Base-by-base conservation (phyloP, 1,140 invertebrate genomes). In the Bombyx mori region DNA sequence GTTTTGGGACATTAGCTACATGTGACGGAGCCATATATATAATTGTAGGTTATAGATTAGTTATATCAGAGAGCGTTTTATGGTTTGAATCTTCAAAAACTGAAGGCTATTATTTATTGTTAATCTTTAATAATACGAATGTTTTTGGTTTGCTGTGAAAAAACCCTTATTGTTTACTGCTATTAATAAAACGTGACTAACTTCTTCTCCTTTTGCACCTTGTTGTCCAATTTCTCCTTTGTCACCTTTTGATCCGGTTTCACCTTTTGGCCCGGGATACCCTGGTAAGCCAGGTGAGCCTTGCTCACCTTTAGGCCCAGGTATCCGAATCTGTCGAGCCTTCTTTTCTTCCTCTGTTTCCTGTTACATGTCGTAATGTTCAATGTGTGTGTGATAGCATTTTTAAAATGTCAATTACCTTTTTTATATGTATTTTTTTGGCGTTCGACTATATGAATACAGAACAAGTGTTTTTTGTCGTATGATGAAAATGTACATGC, bases 201-300 rank as follows among this genome's bases (percentile, higher is more conserved):
- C 65, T 58, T 46, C 48, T 42, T 61, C 62, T 42, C 68, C 68
- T 57, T 63, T 62, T 52, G 61, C 56, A 2, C 65, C 65, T 53
- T 54, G 58, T 44, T 49, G 2, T 5, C 65, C 65, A 35, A 48
- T 26, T 10, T 62, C 49, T 44, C 68, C 68, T 57, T 58, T 70
- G 7, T 54, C 53, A 8, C 68, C 68, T 22, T 56, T 65, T 48
- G 62, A 58, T 10, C 65, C 69, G 18, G 10, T 50, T 10, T 42
- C 42, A 4, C 65, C 68, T 56, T 12, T 59, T 10, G 22, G 56
- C 10, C 68, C 68, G 35, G 46, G 47, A 9, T 56, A 7, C 8
- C 68, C 68, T 1, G 45, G 47, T 26, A 63, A 62, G 48, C 68
- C 68, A n/a, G 43, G 46, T 2, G 63, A 59, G 5, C 68, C 68